These are phyloP conservation scores for Tetrapedia diversipes DNA, from an alignment of 2,888 invertebrate species.

Conservation along the genomic window DNA sequence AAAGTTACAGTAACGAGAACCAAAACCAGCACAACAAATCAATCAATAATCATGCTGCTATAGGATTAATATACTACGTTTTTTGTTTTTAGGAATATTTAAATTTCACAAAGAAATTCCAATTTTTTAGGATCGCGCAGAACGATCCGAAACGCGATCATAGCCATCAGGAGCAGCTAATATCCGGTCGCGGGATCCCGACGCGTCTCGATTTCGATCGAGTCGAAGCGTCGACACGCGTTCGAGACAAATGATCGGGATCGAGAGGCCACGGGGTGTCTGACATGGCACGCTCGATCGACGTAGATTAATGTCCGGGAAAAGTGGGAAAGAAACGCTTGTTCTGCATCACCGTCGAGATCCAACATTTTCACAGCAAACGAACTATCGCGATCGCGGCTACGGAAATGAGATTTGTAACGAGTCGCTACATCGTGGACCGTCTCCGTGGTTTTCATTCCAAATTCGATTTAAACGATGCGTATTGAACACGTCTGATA, in stretches of 20 bases:
- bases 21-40: too few species aligned
- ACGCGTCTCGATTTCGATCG: conserved; percentile 2
- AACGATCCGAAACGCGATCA: neutral
- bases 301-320: conserved; percentile 61
- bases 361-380: conserved; percentile 47
- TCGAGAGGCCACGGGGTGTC: conserved; percentile 15
- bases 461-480: too few species aligned
- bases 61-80: too few species aligned
- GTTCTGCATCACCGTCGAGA: conserved; percentile 27
- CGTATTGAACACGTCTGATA: too few species aligned
- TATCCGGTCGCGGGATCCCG: conserved; percentile 10
- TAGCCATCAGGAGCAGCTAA: conserved; percentile 3
- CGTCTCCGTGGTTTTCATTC: too few species aligned
- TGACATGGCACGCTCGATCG: conserved; percentile 45
- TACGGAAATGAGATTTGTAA: conserved; percentile 52
- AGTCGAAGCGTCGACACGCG: neutral
- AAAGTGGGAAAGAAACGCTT: conserved; percentile 25
- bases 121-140: neutral
- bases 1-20: too few species aligned
- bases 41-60: too few species aligned
- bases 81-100: too few species aligned
- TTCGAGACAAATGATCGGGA: conserved; percentile 37
- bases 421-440: neutral
- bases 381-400: conserved; percentile 51
- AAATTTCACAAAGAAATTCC: neutral